These are phyloP conservation scores for Hypotaenidia okinawae DNA, from an alignment of 2,797 vertebrate species.

Conservation along the genomic window DNA sequence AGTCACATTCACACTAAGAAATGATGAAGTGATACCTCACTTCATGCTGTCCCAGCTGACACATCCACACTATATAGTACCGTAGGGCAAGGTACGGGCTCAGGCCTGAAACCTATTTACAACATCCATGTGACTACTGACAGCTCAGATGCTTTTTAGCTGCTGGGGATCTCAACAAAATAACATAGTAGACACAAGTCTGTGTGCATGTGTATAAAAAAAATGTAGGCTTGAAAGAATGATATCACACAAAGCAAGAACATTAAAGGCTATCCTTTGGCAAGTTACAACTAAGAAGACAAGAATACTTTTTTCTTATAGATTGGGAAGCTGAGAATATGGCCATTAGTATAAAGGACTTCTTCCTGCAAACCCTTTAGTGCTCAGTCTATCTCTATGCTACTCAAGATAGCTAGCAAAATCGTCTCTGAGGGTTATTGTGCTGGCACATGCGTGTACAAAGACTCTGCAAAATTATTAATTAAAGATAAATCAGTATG, in stretches of 20 bases:
- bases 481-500: background rate
- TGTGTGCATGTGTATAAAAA: background rate
- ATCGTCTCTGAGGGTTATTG: background rate
- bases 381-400: background rate
- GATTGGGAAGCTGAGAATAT: background rate
- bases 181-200: no score
- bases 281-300: background rate
- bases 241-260: background rate
- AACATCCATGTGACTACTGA: background rate
- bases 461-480: background rate
- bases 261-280: background rate
- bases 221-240: background rate
- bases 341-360: background rate
- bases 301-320: background rate
- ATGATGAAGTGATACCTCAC: background rate
- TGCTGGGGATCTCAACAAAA: background rate
- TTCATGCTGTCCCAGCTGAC: background rate
- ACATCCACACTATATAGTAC: background rate
- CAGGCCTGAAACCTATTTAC: background rate
- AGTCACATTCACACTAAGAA: background rate
- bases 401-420: background rate
- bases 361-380: background rate
- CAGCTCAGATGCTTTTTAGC: background rate
- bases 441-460: background rate
- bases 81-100: fast-evolving